Evolutionary conservation across 2,113 vertebrate species (phyloP).

Genomic region (Narcine bancroftii): DNA sequence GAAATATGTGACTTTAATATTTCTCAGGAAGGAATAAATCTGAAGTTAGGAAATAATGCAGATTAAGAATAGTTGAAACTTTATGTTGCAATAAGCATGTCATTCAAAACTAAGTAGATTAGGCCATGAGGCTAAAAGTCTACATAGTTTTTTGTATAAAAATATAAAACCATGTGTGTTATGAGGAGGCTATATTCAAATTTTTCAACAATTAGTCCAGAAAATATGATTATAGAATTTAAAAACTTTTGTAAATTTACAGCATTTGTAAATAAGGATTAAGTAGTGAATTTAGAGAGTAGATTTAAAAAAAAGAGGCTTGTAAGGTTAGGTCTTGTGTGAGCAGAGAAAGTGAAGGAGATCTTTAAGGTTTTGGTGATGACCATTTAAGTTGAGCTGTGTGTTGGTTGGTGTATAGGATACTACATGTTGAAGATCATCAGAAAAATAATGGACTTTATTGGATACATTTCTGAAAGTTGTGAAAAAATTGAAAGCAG

Average conservation of each 20-base stretch:
- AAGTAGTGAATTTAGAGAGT: background rate
- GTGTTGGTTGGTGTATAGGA: background rate
- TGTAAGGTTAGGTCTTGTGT: background rate
- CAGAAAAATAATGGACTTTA: background rate
- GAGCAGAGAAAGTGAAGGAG: background rate
- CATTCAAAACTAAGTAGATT: background rate
- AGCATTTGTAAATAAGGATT: background rate
- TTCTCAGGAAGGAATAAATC: background rate
- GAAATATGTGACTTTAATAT: background rate
- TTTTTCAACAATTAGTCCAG: background rate
- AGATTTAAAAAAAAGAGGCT: background rate
- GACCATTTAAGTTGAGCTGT: background rate
- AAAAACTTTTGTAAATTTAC: background rate
- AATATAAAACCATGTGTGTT: background rate
- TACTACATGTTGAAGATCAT: background rate
- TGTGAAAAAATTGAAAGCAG: no score
- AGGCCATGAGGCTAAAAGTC: background rate
- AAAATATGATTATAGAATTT: background rate
- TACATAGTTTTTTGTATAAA: background rate
- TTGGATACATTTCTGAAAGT: no score
- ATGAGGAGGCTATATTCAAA: background rate
- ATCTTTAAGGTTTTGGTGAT: background rate
- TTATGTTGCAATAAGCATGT: background rate
- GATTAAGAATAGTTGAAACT: background rate
- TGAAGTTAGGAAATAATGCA: background rate